phyloP scores from a whole-genome alignment of 2,113 vertebrate species.

The Gracilinanus agilis region DNA sequence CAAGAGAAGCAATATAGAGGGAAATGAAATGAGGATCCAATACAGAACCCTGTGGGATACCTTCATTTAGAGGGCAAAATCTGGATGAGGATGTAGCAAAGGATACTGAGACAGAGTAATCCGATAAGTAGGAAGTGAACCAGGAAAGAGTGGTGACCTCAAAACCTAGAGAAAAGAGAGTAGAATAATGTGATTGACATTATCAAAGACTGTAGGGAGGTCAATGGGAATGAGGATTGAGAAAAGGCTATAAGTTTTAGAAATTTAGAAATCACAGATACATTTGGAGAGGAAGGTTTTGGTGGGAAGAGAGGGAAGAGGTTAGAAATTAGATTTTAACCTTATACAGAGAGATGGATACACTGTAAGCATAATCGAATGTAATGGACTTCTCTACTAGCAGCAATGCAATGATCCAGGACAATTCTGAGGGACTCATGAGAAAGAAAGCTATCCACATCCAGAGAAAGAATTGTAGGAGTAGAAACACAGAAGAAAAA shows the following conservation, averaged over 20 bases:
- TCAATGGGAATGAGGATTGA: neutral
- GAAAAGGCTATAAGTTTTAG: neutral
- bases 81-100: neutral
- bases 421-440: too few species aligned
- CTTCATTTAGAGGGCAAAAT: neutral
- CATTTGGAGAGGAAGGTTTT: neutral
- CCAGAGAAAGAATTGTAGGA: too few species aligned
- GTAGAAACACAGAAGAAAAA: too few species aligned
- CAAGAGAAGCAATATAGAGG: neutral
- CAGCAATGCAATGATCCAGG: too few species aligned
- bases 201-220: neutral
- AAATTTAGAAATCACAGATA: neutral
- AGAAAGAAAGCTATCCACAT: too few species aligned
- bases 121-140: neutral
- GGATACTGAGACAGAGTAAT: neutral
- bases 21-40: neutral
- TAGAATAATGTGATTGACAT: neutral
- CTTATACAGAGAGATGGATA: too few species aligned
- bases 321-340: neutral
- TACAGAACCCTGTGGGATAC: too few species aligned
- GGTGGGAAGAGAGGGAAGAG: neutral
- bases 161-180: too few species aligned
- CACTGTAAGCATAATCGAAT: too few species aligned
- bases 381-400: too few species aligned
- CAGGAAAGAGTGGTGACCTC: neutral